Evolutionary conservation across 2,113 vertebrate genomes (phyloP), one percentile per base, ranked within the genome.

Genomic region (Oncorhynchus keta): DNA sequence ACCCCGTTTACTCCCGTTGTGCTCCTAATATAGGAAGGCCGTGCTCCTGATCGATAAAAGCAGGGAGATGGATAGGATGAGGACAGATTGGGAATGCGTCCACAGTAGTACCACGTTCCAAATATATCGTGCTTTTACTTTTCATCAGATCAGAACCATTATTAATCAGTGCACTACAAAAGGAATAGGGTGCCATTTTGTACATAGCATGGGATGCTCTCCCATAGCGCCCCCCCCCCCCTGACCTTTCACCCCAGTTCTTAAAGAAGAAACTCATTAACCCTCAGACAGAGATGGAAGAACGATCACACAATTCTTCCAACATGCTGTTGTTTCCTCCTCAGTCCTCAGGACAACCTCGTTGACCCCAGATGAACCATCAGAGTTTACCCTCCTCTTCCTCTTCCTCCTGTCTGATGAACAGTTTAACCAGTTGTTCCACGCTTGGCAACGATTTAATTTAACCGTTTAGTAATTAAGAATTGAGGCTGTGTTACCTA

Each of bases 1-100:
- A 2, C 16, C 16, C 12, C 5, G 3, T 28, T 4, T 55, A 18
- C 14, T 74, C 78, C 57, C 86, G 83, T 89, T 79, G 76, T 76
- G 73, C 65, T 89, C 79, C 79, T 79, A 79, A 72, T 82, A 81
- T 86, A 80, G 78, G 66, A 80, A 84, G 69, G 68, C 13, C n/a
- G 0, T 26, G 65, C 79, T 18, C 70, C 30, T 30, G 48, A 57
- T 61, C 30, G 75, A 77, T 68, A 59, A n/a, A 81, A 81, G 81
- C 30, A 75, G 76, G 48, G 67, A 62, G 67, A 13, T 16, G 39
- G 39, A 45, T 45, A 45, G 8, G 39, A 45, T 77, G 39, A 2
- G 9, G 39, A 1, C 39, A 12, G 9, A 45, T 45, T 45, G 39
- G 39, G 39, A 2, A 45, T 45, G 39, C 0, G 9, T 45, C 9